These are phyloP conservation scores for Saguinus midas DNA, from an alignment of 2,113 vertebrate genomes.

Conservation along the genomic window DNA sequence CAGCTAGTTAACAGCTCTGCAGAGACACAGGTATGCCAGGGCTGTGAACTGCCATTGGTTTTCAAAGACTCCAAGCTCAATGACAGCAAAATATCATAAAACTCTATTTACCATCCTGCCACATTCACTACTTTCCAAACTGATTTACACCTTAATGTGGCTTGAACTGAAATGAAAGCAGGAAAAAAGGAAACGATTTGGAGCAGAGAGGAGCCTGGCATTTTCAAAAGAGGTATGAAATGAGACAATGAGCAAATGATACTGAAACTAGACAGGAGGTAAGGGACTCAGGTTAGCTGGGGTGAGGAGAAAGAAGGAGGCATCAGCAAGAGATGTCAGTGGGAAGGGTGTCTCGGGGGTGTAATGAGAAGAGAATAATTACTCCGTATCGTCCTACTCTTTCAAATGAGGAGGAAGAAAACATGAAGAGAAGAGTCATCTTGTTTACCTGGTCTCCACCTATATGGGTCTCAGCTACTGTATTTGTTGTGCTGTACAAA, in stretches of 20 bases:
- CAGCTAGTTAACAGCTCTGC: slow-evolving; percentile 48
- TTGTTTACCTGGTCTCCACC: neutral
- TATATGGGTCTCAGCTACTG: neutral
- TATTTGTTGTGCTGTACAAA: slow-evolving; percentile 31
- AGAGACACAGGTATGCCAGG: slow-evolving; percentile 29
- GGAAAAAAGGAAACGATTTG: slow-evolving; percentile 25
- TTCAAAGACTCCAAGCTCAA: slow-evolving; percentile 42
- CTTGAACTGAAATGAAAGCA: slow-evolving; percentile 57
- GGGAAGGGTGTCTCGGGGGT: neutral
- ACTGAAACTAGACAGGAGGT: neutral
- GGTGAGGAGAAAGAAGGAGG: neutral
- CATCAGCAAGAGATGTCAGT: neutral
- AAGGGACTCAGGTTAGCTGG: neutral
- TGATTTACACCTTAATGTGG: slow-evolving; percentile 54
- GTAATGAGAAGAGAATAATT: neutral
- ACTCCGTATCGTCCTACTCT: neutral
- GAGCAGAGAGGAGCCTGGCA: slow-evolving; percentile 13
- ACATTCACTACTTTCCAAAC: slow-evolving; percentile 46
- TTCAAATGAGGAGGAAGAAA: slow-evolving; percentile 25
- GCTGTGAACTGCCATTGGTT: slow-evolving; percentile 48
- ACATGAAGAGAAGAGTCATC: slow-evolving; percentile 4
- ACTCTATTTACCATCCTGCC: slow-evolving; percentile 43
- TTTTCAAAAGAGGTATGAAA: slow-evolving; percentile 55
- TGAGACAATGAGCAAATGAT: slow-evolving; percentile 42
- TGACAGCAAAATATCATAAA: slow-evolving; percentile 50